Base-by-base conservation (phyloP, 2,888 invertebrate genomes). In the Dynastes hyllus region DNA sequence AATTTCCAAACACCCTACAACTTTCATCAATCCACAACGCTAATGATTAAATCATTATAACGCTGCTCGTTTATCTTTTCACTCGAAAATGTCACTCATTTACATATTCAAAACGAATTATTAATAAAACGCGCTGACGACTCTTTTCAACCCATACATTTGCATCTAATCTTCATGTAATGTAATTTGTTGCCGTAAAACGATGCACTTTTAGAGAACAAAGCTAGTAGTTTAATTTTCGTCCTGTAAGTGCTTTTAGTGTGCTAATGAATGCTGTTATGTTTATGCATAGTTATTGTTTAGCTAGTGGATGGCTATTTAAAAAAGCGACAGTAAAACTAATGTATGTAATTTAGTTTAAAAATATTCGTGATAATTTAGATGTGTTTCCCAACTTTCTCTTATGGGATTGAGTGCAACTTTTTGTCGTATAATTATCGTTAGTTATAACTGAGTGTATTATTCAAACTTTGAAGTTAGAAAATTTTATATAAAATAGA, bases 31-130 rank as follows among this genome's bases (percentile, higher is more conserved):
- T 63, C 6, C 13, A 63, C 29, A 5, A 63, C 29, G 27, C 27
- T 29, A 63, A 32, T 32, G 63, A 63, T 27, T 63, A 32, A 63
- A 63, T 32, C 63, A n/a, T 27, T 63, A 63, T 63, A 58, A 45
- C 8, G 45, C n/a, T 22, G 29, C 32, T 63, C 32, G 63, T 32
- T 63, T 32, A 32, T 27, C 22, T 16, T 32, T 63, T 63, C 32
- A 29, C 13, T 29, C 13, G 37, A 29, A 63, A 63, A 32, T 11
- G 22, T 11, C 6, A 32, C 0, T 45, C 27, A 13, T 63, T 63
- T 63, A 63, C 63, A 32, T 29, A 32, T 32, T 11, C 27, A 29
- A 13, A 11, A 32, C 29, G 27, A 63, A 63, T 32, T 27, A 32
- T 63, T 63, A 29, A 32, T 63, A 63, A 63, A 63, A 63, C 13